Evolutionary conservation across 2,888 invertebrate genomes (phyloP).

Genomic region (Macrostomum cliftonense): DNA sequence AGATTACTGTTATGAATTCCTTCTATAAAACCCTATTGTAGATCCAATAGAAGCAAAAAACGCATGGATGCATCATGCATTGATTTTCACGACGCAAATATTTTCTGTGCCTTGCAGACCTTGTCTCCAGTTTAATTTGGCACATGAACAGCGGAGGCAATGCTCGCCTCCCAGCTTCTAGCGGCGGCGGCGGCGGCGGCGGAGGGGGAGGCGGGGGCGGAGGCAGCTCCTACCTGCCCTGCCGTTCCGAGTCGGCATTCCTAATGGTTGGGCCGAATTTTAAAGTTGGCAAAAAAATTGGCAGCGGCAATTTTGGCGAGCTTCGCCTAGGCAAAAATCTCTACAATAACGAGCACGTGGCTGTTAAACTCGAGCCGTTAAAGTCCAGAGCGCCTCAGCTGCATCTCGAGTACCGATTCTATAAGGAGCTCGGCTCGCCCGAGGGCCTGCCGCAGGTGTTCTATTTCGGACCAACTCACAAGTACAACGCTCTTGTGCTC

Average conservation of each 20-base stretch:
- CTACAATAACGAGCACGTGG: slow-evolving; percentile 13
- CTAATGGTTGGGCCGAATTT: slow-evolving; percentile 99
- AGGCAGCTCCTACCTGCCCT: too few species aligned
- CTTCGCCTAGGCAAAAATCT: slow-evolving; percentile 45
- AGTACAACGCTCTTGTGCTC: slow-evolving; percentile 98
- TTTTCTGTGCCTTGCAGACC: too few species aligned
- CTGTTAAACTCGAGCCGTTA: slow-evolving; percentile 61
- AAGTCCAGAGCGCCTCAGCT: slow-evolving; percentile 99
- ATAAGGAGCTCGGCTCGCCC: slow-evolving; percentile 92
- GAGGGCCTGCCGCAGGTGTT: slow-evolving; percentile 98
- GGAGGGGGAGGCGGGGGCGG: too few species aligned
- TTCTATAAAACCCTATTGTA: too few species aligned
- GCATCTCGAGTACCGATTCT: slow-evolving; percentile 99
- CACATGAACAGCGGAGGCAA: too few species aligned
- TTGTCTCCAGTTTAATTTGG: too few species aligned
- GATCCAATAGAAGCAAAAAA: too few species aligned
- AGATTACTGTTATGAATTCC: too few species aligned
- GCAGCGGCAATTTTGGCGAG: slow-evolving; percentile 99
- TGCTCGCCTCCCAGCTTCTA: too few species aligned
- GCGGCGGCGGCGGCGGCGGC: too few species aligned
- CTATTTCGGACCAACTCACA: slow-evolving; percentile 98
- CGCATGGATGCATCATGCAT: too few species aligned
- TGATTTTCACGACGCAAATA: too few species aligned
- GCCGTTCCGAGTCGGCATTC: slow-evolving; percentile 29
- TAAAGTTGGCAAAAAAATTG: slow-evolving; percentile 98